phyloP scores from a whole-genome alignment of 1,140 invertebrate genomes.

The Tetragonula clypearis region DNA sequence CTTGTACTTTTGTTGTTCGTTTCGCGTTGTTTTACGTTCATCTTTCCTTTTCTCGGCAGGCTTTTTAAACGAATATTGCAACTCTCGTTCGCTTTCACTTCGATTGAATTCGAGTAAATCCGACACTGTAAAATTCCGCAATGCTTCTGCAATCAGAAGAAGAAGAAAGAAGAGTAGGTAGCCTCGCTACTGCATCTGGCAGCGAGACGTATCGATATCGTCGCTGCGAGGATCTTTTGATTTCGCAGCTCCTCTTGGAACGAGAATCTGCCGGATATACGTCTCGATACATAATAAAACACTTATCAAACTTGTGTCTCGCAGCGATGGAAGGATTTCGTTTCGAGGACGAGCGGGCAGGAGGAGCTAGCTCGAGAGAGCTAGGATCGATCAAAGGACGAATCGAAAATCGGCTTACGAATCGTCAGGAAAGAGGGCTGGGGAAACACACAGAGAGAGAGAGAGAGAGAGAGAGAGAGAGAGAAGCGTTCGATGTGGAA shows the following conservation, averaged over 20 bases:
- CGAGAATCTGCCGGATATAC: background rate
- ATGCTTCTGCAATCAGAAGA: too few relatives aligned
- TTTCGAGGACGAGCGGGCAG: background rate
- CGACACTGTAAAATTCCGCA: too few relatives aligned
- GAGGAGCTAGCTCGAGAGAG: background rate
- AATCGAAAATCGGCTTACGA: constrained; percentile 47
- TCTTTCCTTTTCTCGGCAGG: too few relatives aligned
- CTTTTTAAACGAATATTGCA: too few relatives aligned
- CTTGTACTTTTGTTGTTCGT: too few relatives aligned
- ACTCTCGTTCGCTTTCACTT: too few relatives aligned
- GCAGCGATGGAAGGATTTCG: background rate
- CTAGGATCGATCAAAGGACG: background rate
- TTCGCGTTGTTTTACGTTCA: too few relatives aligned
- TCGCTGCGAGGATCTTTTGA: background rate
- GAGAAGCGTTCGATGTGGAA: background rate
- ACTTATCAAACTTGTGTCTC: background rate
- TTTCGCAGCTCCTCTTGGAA: background rate
- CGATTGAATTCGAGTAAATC: too few relatives aligned
- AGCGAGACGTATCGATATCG: background rate
- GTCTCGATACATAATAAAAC: background rate
- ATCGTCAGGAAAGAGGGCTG: background rate
- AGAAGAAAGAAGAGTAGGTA: too few relatives aligned
- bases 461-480: background rate
- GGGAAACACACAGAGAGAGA: too few relatives aligned
- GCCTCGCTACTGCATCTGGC: too few relatives aligned